A percentile compares a stretch with the other conserved stretches of the same genome.
Conservation (phyloP, 1,140 invertebrate genomes). For the Antheraea pernyi region DNA sequence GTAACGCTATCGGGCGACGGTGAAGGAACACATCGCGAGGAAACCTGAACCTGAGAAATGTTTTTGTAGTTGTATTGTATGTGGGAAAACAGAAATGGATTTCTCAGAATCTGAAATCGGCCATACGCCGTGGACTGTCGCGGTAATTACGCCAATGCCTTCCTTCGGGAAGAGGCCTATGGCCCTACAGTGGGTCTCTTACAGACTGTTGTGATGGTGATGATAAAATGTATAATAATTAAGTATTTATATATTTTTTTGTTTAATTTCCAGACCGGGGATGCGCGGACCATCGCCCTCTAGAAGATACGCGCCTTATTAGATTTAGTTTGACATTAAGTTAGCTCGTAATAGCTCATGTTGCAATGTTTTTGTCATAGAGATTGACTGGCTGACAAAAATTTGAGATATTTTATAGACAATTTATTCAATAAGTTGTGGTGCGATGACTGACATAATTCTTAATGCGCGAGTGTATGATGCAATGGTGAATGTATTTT, state of each 20-base stretch:
- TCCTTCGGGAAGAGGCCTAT: too few species aligned
- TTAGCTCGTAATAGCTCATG: conserved; percentile 28
- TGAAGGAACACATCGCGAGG: too few species aligned
- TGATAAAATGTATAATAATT: too few species aligned
- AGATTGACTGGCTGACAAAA: conserved; percentile 32
- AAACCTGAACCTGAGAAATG: too few species aligned
- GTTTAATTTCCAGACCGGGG: conserved; percentile 80
- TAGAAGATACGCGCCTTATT: conserved; percentile 90
- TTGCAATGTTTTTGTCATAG: conserved; percentile 20
- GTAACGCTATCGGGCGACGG: too few species aligned
- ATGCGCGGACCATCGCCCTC: conserved; percentile 87
- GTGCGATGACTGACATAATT: conserved; percentile 38
- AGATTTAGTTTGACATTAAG: conserved; percentile 53
- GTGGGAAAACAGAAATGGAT: too few species aligned
- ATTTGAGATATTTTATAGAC: conserved; percentile 45
- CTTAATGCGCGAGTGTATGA: conserved; percentile 32
- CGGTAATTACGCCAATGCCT: too few species aligned
- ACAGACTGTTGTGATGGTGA: too few species aligned
- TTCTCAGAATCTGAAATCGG: too few species aligned
- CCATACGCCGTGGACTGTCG: too few species aligned
- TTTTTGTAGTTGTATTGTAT: too few species aligned
- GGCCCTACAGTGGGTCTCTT: too few species aligned
- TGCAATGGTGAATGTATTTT: conserved; percentile 34
- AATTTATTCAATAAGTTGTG: conserved; percentile 27
- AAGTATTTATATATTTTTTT: conserved; percentile 4